Evolutionary conservation across 2,113 vertebrate genomes (phyloP).

Genomic region (Toxostoma redivivum): DNA sequence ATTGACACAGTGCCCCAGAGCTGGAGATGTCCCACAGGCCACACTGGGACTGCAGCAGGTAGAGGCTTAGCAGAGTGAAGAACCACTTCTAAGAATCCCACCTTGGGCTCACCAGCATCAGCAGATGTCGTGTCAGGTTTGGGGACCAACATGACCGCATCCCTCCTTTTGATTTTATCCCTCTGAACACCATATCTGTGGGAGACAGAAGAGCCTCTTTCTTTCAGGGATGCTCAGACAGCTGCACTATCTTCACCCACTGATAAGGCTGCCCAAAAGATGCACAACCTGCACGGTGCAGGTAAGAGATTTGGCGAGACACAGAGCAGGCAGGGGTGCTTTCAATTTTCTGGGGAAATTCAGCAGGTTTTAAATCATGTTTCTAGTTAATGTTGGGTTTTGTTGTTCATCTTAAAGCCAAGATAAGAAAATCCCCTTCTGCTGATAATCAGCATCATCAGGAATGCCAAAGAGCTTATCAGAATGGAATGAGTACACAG

Average conservation of each 20-base stretch:
- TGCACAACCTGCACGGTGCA: neutral
- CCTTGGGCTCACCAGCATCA: neutral
- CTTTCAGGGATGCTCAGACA: neutral
- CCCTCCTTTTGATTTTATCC: neutral
- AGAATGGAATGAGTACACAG: neutral
- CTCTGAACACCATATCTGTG: accelerated
- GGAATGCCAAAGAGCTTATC: neutral
- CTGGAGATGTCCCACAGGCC: neutral
- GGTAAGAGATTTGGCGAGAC: accelerated
- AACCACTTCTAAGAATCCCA: neutral
- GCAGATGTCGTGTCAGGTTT: neutral
- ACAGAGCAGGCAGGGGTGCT: neutral
- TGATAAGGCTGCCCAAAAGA: neutral
- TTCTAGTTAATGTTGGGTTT: neutral
- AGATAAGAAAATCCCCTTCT: neutral
- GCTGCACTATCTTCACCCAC: neutral
- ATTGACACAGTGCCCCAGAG: neutral
- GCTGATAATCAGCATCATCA: neutral
- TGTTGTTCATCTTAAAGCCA: neutral
- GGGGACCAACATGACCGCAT: neutral
- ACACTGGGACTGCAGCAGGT: neutral
- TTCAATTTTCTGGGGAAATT: neutral
- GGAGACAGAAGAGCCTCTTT: neutral
- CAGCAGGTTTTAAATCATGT: neutral
- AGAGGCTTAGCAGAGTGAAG: neutral